phyloP scores from a whole-genome alignment of 2,113 vertebrate species.

The Sphyrna mokarran region DNA sequence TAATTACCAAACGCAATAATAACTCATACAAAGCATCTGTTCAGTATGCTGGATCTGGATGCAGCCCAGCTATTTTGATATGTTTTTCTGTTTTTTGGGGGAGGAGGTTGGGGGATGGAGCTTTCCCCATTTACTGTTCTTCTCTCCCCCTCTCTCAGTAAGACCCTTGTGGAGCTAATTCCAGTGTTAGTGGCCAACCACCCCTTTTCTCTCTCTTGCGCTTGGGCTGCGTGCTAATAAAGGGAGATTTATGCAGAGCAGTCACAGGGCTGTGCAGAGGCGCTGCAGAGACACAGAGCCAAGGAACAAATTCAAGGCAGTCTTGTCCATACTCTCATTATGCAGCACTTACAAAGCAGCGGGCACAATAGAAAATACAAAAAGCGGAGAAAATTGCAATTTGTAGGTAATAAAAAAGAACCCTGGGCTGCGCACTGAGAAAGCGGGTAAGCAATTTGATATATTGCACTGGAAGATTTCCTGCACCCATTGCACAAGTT shows the following conservation, averaged over 20 bases:
- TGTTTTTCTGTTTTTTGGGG: background rate
- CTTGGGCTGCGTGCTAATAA: background rate
- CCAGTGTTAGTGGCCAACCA: background rate
- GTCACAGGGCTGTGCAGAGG: background rate
- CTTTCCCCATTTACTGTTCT: background rate
- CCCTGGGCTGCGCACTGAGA: background rate
- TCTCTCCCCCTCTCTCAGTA: too few species aligned
- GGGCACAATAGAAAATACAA: background rate
- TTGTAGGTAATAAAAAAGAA: background rate
- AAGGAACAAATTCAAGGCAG: background rate
- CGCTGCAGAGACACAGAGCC: background rate
- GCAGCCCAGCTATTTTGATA: background rate
- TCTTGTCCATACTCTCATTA: background rate
- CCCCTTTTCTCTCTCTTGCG: background rate
- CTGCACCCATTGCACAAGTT: background rate
- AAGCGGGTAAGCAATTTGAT: background rate
- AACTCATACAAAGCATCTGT: background rate
- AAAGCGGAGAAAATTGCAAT: background rate
- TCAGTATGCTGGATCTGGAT: background rate
- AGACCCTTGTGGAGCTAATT: background rate
- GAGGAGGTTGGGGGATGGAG: background rate
- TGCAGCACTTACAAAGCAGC: background rate
- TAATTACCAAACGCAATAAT: background rate
- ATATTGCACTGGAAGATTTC: background rate
- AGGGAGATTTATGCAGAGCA: background rate